phyloP scores from a whole-genome alignment of 1,140 invertebrate species.

The Ectropis grisescens region DNA sequence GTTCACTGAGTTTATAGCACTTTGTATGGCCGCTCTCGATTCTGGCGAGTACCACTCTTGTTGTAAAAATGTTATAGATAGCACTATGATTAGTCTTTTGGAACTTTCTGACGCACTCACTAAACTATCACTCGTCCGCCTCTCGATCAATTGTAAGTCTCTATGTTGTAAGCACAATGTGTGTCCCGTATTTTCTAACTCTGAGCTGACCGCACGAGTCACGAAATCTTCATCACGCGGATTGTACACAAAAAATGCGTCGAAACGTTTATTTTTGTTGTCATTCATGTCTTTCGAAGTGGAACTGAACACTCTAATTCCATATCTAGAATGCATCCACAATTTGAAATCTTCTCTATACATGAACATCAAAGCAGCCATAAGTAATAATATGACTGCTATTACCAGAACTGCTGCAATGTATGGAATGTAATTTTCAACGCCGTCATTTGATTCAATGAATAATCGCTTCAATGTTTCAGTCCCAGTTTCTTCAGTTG shows the following conservation, averaged over 20 bases:
- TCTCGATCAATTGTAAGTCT: conserved; percentile 77
- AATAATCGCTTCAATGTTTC: conserved; percentile 70
- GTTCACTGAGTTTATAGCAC: conserved; percentile 79
- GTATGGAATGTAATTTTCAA: conserved; percentile 81
- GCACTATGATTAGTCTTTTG: conserved; percentile 78
- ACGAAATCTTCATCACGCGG: conserved; percentile 88
- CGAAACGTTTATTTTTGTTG: conserved; percentile 78
- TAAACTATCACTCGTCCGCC: conserved; percentile 81
- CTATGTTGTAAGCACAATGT: conserved; percentile 87
- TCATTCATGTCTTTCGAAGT: conserved; percentile 70
- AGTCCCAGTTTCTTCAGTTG: conserved; percentile 60
- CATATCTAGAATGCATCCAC: conserved; percentile 91
- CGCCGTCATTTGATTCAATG: conserved; percentile 63
- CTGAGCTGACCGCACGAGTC: conserved; percentile 80
- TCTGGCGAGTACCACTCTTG: conserved; percentile 82
- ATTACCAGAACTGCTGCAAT: conserved; percentile 83
- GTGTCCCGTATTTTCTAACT: conserved; percentile 81
- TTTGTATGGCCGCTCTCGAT: conserved; percentile 78
- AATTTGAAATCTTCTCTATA: conserved; percentile 88
- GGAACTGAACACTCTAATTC: conserved; percentile 83
- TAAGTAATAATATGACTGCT: conserved; percentile 80
- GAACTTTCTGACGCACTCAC: conserved; percentile 83
- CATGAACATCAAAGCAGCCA: conserved; percentile 83
- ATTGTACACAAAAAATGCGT: conserved; percentile 91
- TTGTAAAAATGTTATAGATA: conserved; percentile 80